Conservation (phyloP, 2,113 vertebrate genomes). For the Edolisoma coerulescens region DNA sequence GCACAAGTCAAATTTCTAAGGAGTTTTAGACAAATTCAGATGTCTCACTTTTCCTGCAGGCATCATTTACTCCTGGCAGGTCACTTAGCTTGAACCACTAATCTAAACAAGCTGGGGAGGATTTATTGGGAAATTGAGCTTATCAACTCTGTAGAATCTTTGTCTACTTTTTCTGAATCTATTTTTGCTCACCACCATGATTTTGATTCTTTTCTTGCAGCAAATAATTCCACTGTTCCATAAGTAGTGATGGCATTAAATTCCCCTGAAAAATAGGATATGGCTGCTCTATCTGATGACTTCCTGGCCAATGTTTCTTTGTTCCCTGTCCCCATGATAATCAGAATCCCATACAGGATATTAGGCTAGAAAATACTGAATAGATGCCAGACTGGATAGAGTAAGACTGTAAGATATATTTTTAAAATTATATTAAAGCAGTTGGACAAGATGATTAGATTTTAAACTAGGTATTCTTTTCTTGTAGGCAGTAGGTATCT, state of each 20-base stretch:
- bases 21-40: neutral
- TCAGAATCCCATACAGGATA: conserved; percentile 46
- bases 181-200: neutral
- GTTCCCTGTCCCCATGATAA: neutral
- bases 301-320: conserved; percentile 37
- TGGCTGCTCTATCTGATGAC: conserved; percentile 8
- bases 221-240: neutral
- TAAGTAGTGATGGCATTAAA: neutral
- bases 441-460: conserved; percentile 40
- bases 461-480: conserved; percentile 15
- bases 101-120: neutral
- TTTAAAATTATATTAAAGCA: conserved; percentile 47
- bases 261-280: neutral
- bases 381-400: conserved; percentile 37
- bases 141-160: neutral
- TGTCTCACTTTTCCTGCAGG: neutral
- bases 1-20: neutral
- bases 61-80: neutral
- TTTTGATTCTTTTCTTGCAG: neutral
- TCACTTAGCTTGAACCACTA: neutral
- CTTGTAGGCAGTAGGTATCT: neutral
- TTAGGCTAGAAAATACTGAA: conserved; percentile 26
- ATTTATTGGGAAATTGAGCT: neutral
- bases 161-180: neutral
- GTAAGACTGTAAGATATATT: conserved; percentile 26